Percentiles rank a stretch among this genome's conserved stretches.
Evolutionary conservation across 23 tunicate species (phyloP).

Genomic region (Styela plicata): DNA sequence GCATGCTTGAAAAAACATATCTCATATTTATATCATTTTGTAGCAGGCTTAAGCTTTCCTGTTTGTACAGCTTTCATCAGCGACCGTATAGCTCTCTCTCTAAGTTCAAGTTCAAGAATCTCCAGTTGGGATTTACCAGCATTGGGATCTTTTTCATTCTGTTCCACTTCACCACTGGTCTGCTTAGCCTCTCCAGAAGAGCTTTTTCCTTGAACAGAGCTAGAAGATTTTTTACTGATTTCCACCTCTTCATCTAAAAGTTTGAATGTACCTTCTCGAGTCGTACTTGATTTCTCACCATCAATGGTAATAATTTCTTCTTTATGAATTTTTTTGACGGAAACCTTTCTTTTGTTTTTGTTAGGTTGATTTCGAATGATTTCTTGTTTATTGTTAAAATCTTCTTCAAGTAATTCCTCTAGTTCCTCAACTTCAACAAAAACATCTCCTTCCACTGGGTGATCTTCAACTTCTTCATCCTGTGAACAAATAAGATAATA

Average conservation of each 20-base stretch:
- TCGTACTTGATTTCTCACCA: too few relatives aligned
- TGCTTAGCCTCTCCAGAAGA: too few relatives aligned
- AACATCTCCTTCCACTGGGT: background rate
- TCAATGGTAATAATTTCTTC: too few relatives aligned
- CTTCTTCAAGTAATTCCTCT: background rate
- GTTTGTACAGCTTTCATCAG: conserved; percentile 62
- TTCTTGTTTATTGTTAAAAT: background rate
- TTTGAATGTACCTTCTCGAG: too few relatives aligned
- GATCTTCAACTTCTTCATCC: background rate
- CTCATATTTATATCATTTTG: too few relatives aligned
- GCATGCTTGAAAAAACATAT: too few relatives aligned
- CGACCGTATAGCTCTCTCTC: conserved; percentile 83
- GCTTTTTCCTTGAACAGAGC: too few relatives aligned
- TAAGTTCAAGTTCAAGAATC: conserved; percentile 60
- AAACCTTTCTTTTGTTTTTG: background rate
- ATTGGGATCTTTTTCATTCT: conserved; percentile 8
- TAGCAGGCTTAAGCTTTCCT: conserved; percentile 15
- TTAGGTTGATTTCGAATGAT: background rate
- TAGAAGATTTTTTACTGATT: too few relatives aligned
- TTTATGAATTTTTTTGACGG: background rate
- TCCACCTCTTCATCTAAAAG: too few relatives aligned
- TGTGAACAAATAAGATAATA: background rate
- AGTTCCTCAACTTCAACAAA: conserved; percentile 5
- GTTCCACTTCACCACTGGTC: too few relatives aligned
- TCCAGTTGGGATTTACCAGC: conserved; percentile 54